A percentile compares a stretch with the other conserved stretches of the same genome.
phyloP scores from a whole-genome alignment of 2,888 invertebrate species.

The Gastrophysa polygoni region DNA sequence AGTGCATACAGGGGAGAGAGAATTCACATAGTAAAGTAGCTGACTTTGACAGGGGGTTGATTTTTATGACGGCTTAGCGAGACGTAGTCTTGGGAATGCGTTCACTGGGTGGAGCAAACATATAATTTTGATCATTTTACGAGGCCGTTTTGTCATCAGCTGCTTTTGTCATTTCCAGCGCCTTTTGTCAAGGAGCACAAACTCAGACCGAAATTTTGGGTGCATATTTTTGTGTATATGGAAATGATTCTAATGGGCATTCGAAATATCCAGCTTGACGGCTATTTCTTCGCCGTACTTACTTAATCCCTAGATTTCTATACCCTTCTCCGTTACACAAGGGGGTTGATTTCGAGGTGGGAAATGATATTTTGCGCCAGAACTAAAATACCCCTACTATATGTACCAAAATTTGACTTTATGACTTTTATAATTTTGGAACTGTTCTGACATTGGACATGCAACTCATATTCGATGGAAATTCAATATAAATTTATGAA shows the following conservation, averaged over 20 bases:
- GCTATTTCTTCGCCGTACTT: neutral
- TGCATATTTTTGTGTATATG: conserved; percentile 1
- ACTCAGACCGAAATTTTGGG: neutral
- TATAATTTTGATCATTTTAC: conserved; percentile 1
- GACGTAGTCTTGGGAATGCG: neutral
- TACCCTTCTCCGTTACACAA: neutral
- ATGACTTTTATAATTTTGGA: too few species aligned
- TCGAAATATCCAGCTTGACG: neutral
- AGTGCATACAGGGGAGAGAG: neutral
- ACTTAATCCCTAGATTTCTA: neutral
- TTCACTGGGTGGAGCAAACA: neutral
- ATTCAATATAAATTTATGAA: too few species aligned
- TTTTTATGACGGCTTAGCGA: conserved; percentile 1
- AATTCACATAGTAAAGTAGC: neutral
- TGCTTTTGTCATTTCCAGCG: neutral
- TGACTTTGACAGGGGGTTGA: conserved; percentile 1
- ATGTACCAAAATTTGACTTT: too few species aligned
- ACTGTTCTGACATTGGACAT: too few species aligned
- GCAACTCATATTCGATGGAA: too few species aligned
- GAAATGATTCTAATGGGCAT: neutral
- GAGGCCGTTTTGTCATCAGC: neutral
- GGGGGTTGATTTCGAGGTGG: neutral
- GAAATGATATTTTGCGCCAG: neutral
- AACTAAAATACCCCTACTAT: too few species aligned
- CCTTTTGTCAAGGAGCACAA: neutral